Percentiles rank a stretch among this genome's conserved stretches.
These are phyloP conservation scores for Clepsis dumicolana DNA, from an alignment of 2,888 invertebrate species.

Conservation along the genomic window DNA sequence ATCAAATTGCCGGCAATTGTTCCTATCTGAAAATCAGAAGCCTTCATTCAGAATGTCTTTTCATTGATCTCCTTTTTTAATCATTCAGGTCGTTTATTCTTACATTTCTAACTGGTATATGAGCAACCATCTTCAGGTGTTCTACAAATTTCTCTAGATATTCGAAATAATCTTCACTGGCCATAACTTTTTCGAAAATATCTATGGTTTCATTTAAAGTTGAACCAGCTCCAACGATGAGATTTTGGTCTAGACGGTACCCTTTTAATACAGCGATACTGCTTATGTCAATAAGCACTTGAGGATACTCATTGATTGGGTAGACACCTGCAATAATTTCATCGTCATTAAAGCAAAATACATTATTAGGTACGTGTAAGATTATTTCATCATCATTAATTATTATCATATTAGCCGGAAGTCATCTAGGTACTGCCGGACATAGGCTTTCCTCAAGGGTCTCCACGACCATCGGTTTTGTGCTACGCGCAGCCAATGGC, in stretches of 20 bases:
- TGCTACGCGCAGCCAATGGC: too few species aligned
- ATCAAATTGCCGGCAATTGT: constrained; percentile 87
- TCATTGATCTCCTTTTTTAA: too few species aligned
- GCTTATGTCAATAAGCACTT: constrained; percentile 35
- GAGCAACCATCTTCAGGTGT: constrained; percentile 87
- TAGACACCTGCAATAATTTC: constrained; percentile 25
- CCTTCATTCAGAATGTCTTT: not conserved
- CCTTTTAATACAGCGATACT: constrained; percentile 28
- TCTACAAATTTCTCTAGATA: constrained; percentile 82
- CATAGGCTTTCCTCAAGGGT: too few species aligned
- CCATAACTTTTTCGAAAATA: constrained; percentile 59
- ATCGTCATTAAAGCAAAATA: too few species aligned
- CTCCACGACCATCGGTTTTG: too few species aligned
- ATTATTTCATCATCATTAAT: too few species aligned
- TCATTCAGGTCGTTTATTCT: too few species aligned
- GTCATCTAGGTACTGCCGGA: too few species aligned
- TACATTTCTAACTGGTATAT: constrained; percentile 88
- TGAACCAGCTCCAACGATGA: constrained; percentile 56
- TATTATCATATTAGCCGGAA: too few species aligned
- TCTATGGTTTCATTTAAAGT: constrained; percentile 76
- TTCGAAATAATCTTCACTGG: constrained; percentile 66
- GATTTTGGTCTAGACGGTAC: constrained; percentile 33
- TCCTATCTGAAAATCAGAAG: constrained; percentile 71
- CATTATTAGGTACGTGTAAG: too few species aligned
- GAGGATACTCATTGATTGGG: constrained; percentile 36